Evolutionary conservation across 2,888 invertebrate species (phyloP).

Genomic region (Bombylius major): DNA sequence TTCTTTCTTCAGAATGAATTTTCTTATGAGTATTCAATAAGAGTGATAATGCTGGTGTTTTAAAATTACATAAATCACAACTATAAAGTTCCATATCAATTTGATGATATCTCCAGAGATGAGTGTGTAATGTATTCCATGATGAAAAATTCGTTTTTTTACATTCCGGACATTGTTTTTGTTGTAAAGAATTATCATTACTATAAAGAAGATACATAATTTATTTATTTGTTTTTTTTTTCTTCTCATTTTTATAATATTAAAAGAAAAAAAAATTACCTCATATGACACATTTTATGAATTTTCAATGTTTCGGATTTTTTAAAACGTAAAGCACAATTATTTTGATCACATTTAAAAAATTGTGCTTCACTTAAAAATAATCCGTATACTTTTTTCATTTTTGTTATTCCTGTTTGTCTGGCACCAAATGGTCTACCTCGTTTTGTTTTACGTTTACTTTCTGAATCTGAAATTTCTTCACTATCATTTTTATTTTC

Average conservation of each 20-base stretch:
- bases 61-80: conserved; percentile 63
- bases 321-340: conserved; percentile 32
- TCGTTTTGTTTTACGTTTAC: conserved; percentile 15
- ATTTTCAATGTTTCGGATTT: conserved; percentile 27
- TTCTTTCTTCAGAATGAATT: conserved; percentile 54
- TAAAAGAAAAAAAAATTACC: conserved; percentile 13
- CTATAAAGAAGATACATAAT: no score
- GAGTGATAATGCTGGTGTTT: conserved; percentile 55
- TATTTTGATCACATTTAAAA: conserved; percentile 26
- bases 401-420: conserved; percentile 25
- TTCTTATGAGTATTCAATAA: conserved; percentile 61
- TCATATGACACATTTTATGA: conserved; percentile 30
- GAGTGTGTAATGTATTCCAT: conserved; percentile 60
- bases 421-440: conserved; percentile 33
- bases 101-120: conserved; percentile 64
- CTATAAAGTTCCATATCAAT: conserved; percentile 68
- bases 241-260: no score
- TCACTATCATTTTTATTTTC: conserved; percentile 2
- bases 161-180: conserved; percentile 53
- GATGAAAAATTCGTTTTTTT: conserved; percentile 33
- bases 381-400: conserved; percentile 14
- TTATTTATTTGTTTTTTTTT: no score
- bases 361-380: conserved; percentile 15
- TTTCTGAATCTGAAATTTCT: neutral
- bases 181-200: neutral